phyloP scores from a whole-genome alignment of 1,140 invertebrate genomes.

The Hyles euphorbiae region DNA sequence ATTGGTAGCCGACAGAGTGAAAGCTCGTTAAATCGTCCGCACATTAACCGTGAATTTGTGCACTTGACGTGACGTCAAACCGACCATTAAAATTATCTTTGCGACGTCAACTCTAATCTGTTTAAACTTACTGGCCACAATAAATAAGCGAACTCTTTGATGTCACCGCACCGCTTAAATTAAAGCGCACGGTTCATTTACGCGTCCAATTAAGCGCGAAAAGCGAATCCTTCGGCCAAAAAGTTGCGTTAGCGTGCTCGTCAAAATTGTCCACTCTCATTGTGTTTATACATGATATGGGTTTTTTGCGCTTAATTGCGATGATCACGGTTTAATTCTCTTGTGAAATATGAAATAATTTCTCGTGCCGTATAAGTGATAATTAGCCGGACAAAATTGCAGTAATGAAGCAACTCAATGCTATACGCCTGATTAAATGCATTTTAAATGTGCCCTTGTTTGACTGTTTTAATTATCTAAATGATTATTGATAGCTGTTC shows the following conservation, averaged over 20 bases:
- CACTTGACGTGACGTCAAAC: slow-evolving; percentile 34
- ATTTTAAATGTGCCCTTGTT: too few species aligned
- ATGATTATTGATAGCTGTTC: too few species aligned
- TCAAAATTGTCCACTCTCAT: slow-evolving; percentile 62
- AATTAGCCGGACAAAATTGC: too few species aligned
- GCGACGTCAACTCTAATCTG: slow-evolving; percentile 60
- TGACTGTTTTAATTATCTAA: too few species aligned
- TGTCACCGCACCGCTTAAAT: slow-evolving; percentile 53
- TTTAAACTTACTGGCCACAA: slow-evolving; percentile 36
- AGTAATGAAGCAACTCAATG: too few species aligned
- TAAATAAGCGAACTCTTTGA: slow-evolving; percentile 51
- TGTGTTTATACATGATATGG: slow-evolving; percentile 16
- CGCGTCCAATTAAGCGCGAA: slow-evolving; percentile 63
- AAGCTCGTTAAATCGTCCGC: slow-evolving; percentile 17
- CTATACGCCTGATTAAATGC: too few species aligned
- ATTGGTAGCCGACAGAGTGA: slow-evolving; percentile 13
- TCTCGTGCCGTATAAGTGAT: too few species aligned
- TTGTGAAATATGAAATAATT: too few species aligned
- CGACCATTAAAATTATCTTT: slow-evolving; percentile 62
- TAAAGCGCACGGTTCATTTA: slow-evolving; percentile 50
- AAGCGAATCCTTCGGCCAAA: slow-evolving; percentile 47
- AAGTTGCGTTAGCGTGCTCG: slow-evolving; percentile 41
- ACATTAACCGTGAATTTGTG: slow-evolving; percentile 12
- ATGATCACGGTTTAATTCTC: too few species aligned
- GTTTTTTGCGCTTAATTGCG: slow-evolving; percentile 4